Evolutionary conservation across 2,888 invertebrate genomes (phyloP), one percentile per base, ranked within the genome.

Genomic region (Drosophila koepferae): DNA sequence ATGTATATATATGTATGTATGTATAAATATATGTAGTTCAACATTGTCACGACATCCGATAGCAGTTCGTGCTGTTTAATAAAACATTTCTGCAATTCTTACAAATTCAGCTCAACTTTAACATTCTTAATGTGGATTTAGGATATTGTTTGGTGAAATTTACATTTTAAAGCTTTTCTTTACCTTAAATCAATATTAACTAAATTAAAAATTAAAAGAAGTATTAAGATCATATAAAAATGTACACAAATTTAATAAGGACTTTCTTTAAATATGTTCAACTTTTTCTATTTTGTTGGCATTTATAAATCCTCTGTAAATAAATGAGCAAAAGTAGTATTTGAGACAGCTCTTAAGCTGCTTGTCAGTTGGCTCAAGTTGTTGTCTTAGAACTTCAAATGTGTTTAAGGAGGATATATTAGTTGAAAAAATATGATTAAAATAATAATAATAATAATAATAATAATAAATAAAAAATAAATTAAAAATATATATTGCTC

Each of bases 41-140:
- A 41, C 20, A 41, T 3, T 59, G 59, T 18, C 68, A 66, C 36
- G 48, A 56, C n/a, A 23, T 18, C 31, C 51, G 43, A 8, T 68
- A 38, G 20, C 49, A 44, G 51, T 18, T 49, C 6, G 31, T 48
- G 36, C 23, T n/a, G 38, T 48, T 48, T 20, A 53, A 20, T 46
- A 23, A 20, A 31, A 53, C 31, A 66, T 46, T 46, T 66, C 16
- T 23, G 9, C 36, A 31, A 38, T 53, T n/a, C 20, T 5, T 44
- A 38, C 36, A 10, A 66, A 34, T 10, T 20, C 28, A 6, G 7
- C n/a, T 40, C 9, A 34, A 3, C 38, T 28, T 20, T 56, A 14
- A 28, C 14, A 20, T 48, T 28, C 48, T 8, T 48, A 1, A 14
- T 23, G 3, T 23, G 23, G 16, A 8, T 28, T 48, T 14, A 28